Conservation (phyloP, 2,797 vertebrate species). For the Nyctalus aviator region DNA sequence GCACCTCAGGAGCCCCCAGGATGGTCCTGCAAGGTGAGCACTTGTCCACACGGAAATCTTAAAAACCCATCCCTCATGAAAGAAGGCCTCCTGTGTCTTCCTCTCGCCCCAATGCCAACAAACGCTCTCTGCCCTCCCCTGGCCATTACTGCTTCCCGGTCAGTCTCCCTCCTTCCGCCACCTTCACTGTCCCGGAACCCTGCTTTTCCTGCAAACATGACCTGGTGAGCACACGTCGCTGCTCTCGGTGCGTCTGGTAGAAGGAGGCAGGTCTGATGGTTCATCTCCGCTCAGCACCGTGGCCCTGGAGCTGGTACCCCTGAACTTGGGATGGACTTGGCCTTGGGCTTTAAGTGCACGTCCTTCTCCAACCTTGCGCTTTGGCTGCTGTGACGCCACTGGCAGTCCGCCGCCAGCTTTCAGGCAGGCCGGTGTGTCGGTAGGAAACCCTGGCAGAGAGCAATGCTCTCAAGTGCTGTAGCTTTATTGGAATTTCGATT, state of each 20-base stretch:
- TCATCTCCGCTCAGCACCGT: neutral
- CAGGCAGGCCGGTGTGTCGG: accelerated
- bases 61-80: accelerated
- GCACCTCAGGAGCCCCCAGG: neutral
- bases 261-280: neutral
- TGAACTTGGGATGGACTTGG: neutral
- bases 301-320: neutral
- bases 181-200: neutral
- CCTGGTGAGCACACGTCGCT: neutral
- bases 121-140: neutral
- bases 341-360: too few relatives aligned
- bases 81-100: neutral
- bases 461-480: neutral
- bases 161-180: too few relatives aligned
- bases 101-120: accelerated
- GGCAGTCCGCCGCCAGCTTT: too few relatives aligned
- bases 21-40: neutral
- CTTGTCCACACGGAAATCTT: neutral
- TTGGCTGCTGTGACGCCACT: neutral
- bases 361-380: neutral
- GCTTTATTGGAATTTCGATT: neutral
- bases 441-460: neutral
- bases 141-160: accelerated
- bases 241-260: neutral
- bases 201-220: neutral